phyloP scores from a whole-genome alignment of 2,888 invertebrate species.

The Bombylius discolor region DNA sequence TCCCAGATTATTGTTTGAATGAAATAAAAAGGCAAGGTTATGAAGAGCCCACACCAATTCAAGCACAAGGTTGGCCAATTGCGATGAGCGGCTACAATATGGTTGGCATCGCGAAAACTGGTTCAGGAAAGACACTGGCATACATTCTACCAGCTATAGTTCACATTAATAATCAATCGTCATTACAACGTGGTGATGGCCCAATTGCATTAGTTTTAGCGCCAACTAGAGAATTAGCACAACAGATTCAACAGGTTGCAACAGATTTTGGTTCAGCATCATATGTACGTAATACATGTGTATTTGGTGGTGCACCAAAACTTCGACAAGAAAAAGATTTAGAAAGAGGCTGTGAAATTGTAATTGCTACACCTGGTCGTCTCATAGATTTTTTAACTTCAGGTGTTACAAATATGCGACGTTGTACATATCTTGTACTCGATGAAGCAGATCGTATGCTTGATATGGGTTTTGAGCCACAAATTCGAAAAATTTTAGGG shows the following conservation, averaged over 20 bases:
- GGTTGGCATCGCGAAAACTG: slow-evolving; percentile 76
- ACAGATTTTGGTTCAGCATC: slow-evolving; percentile 65
- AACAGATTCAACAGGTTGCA: slow-evolving; percentile 72
- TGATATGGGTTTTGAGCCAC: slow-evolving; percentile 97
- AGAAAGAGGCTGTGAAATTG: slow-evolving; percentile 70
- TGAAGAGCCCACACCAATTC: slow-evolving; percentile 69
- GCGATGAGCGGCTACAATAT: slow-evolving; percentile 69
- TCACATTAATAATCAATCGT: slow-evolving; percentile 71
- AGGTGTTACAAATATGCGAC: slow-evolving; percentile 56
- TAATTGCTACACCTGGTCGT: slow-evolving; percentile 81
- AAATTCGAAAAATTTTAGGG: slow-evolving; percentile 84
- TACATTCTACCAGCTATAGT: slow-evolving; percentile 75
- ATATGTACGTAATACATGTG: slow-evolving; percentile 67
- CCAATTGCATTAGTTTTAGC: slow-evolving; percentile 72
- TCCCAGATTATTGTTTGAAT: slow-evolving; percentile 60
- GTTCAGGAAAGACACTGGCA: slow-evolving; percentile 68
- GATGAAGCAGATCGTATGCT: slow-evolving; percentile 93
- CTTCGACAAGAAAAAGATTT: slow-evolving; percentile 57
- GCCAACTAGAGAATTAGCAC: slow-evolving; percentile 64
- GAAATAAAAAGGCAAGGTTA: slow-evolving; percentile 54
- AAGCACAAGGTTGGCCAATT: slow-evolving; percentile 80
- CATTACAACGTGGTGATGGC: slow-evolving; percentile 64
- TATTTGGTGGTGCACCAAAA: slow-evolving; percentile 89
- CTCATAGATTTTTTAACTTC: slow-evolving; percentile 72
- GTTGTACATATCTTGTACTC: slow-evolving; percentile 73